Evolutionary conservation across 2,888 invertebrate genomes (phyloP), one percentile per base, ranked within the genome.

Genomic region (Dynastes grantii): DNA sequence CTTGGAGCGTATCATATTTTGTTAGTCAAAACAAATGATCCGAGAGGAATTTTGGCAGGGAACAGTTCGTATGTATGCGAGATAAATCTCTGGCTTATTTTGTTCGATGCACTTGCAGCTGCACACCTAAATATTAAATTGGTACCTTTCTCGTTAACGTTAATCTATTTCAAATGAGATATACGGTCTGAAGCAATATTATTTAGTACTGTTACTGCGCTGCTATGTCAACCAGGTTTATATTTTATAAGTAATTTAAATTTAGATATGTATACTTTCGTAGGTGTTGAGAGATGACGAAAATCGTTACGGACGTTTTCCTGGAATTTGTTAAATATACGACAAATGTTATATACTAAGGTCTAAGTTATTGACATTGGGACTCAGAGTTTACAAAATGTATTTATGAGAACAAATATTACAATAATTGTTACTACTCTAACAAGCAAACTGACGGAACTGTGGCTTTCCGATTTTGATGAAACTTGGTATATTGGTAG

Each of bases 231-330:
- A 64, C 32, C n/a, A n/a, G n/a, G 29, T 64, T 64, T 64, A 64
- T 37, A 64, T 64, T 37, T 64, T 29, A n/a, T 29, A 32, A 32
- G n/a, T 8, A 45, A 45, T 45, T 64, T 64, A 29, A 64, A 32
- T 64, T 64, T 64, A 64, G 32, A n/a, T 63, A 8, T n/a, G 64
- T 64, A n/a, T 64, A 55, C 32, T 32, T 64, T 64, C 64, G 64
- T 64, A 29, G 32, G 64, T 64, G 32, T 32, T 29, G 64, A 9
- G 64, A 32, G 32, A n/a, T 22, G 16, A 55, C 22, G 55, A 55
- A 55, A 55, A 55, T 55, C 55, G 16, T 45, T 11, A 45, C 45
- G 45, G 45, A 45, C 8, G 8, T 45, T 45, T 45, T 45, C 45
- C 45, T 45, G 8, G 45, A 45, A 45, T 45, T 45, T 45, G 8